Base-by-base conservation (phyloP, 2,888 invertebrate species). In the Endotricha flammealis region DNA sequence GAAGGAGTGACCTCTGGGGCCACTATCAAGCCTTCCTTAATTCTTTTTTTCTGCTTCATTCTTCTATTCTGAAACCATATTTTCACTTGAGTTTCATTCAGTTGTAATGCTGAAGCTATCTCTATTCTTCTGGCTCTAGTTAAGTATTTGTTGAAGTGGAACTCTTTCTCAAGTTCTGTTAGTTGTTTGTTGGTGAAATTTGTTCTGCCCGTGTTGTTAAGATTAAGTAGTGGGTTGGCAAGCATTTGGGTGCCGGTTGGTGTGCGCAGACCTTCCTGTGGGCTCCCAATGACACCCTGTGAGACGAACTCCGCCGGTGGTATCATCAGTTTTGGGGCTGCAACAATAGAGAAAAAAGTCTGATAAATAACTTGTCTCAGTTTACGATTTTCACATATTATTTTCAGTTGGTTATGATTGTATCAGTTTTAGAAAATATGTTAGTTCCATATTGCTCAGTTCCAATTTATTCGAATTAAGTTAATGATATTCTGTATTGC, bases 151-250 rank as follows among this genome's bases (percentile, higher is more conserved):
- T 98, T 98, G 86, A 98, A 99, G 79, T 99, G 99, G 87, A 99
- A 99, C 80, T 99, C 99, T 73, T 99, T 99, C 77, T 99, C 99
- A 50, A 99, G 89, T 80, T 99, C 99, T 1, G 99, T 99, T 47
- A 99, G 91, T 77, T 99, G 99, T 81, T 99, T 99, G 83, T 99
- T 99, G 52, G 98, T 98, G 88, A 99, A 99, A 87, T 99, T 99
- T 23, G 99, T 99, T 36, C 99, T 90, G 20, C 98, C 98, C 8
- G 96, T 95, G 85, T 93, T 94, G 86, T 95, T 95, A 49, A 83
- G 70, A 67, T 81, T 83, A 35, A 86, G 79, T 39, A 87, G 75
- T 0, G 86, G 85, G 64, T 80, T 86, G 50, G 72, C 67, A 3
- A 88, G 64, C 65, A 88, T 71, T 51, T 86, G 75, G 32, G 80